phyloP scores from a whole-genome alignment of 2,113 vertebrate species.

The Glaucomys volans region DNA sequence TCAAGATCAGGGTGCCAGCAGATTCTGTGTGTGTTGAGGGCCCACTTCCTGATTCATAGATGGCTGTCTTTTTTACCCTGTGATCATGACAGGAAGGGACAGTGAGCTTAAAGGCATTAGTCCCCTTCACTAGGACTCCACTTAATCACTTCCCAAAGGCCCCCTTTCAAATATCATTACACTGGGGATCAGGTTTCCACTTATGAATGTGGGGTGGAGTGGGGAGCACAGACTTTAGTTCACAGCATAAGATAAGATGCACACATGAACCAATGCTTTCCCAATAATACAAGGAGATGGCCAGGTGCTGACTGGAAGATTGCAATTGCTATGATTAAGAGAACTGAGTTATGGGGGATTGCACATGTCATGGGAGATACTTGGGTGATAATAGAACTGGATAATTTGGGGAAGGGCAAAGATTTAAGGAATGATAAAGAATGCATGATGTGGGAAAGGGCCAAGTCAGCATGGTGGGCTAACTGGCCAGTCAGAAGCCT shows the following conservation, averaged over 20 bases:
- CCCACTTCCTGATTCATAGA: background rate
- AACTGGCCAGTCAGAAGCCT: background rate
- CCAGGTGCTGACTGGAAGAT: background rate
- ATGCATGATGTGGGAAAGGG: background rate
- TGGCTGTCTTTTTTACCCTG: background rate
- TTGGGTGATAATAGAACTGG: background rate
- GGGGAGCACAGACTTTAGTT: background rate
- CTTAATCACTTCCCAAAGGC: background rate
- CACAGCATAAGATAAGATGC: background rate
- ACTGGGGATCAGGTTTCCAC: background rate
- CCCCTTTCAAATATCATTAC: background rate
- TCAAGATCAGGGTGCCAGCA: background rate
- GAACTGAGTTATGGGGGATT: background rate
- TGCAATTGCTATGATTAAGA: background rate
- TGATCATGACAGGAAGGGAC: background rate
- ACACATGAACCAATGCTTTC: background rate
- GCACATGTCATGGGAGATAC: background rate
- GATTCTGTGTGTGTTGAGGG: background rate
- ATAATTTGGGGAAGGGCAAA: background rate
- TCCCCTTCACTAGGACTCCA: fast-evolving
- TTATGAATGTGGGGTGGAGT: background rate
- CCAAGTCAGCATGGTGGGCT: background rate
- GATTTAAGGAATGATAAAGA: background rate
- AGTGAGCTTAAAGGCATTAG: background rate
- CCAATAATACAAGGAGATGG: background rate